Conservation (phyloP, 2,797 vertebrate genomes). For the Ammospiza maritima region DNA sequence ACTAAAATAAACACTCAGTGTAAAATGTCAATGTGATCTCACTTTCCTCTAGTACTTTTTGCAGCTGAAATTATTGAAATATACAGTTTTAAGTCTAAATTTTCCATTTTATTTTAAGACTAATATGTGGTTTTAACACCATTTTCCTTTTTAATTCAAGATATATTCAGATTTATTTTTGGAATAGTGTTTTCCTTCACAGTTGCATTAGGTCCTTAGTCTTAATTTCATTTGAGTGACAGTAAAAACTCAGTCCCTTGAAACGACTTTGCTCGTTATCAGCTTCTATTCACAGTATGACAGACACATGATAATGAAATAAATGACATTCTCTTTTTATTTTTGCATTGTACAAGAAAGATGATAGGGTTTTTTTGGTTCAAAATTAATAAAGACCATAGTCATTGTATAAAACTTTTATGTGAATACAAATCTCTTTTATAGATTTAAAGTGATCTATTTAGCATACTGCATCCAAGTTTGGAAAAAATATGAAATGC, state of each 20-base stretch:
- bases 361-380: not conserved
- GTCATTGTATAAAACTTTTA: not conserved
- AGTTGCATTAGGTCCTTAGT: not conserved
- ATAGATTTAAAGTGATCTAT: not conserved
- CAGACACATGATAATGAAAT: not conserved
- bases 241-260: not conserved
- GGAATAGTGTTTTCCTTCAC: not conserved
- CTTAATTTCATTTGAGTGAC: not conserved
- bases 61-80: not conserved
- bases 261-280: not conserved
- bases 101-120: not conserved
- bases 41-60: not conserved
- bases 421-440: not conserved
- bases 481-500: not conserved
- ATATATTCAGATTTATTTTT: not conserved
- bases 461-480: not conserved
- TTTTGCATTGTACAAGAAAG: not conserved
- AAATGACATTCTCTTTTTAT: not conserved
- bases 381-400: not conserved
- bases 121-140: fast-evolving
- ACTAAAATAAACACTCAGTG: not conserved
- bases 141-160: not conserved
- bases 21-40: not conserved
- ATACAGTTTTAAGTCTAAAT: not conserved
- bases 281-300: not conserved